Conservation (phyloP, 2,113 vertebrate species). For the Scalopus aquaticus region DNA sequence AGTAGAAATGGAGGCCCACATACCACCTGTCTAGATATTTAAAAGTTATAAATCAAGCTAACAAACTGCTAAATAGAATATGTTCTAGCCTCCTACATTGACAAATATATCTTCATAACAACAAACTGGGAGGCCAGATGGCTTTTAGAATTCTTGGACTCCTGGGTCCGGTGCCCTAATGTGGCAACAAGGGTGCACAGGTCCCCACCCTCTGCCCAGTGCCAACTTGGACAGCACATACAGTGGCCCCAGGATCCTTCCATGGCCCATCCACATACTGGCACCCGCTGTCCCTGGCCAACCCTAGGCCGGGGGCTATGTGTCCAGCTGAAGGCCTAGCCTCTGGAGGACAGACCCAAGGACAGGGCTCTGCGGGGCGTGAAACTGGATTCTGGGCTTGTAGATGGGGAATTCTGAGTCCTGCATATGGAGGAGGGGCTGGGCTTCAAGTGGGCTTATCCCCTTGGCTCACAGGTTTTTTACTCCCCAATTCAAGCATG, state of each 20-base stretch:
- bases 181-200: fast-evolving
- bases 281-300: background rate
- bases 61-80: background rate
- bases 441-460: background rate
- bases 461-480: background rate
- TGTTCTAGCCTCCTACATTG: background rate
- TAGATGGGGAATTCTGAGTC: background rate
- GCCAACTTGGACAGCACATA: fast-evolving
- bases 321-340: background rate
- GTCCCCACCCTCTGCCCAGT: background rate
- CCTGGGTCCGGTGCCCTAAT: background rate
- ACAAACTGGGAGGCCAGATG: background rate
- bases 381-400: background rate
- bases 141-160: background rate
- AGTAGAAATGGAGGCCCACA: background rate
- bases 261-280: background rate
- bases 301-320: background rate
- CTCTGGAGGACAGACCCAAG: background rate
- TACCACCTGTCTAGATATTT: too few relatives aligned
- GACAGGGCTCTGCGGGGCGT: background rate
- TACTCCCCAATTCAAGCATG: background rate
- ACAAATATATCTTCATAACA: background rate
- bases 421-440: background rate
- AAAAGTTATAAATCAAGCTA: too few relatives aligned
- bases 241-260: background rate